phyloP scores from a whole-genome alignment of 1,140 invertebrate genomes.

The Ceratina japonica region DNA sequence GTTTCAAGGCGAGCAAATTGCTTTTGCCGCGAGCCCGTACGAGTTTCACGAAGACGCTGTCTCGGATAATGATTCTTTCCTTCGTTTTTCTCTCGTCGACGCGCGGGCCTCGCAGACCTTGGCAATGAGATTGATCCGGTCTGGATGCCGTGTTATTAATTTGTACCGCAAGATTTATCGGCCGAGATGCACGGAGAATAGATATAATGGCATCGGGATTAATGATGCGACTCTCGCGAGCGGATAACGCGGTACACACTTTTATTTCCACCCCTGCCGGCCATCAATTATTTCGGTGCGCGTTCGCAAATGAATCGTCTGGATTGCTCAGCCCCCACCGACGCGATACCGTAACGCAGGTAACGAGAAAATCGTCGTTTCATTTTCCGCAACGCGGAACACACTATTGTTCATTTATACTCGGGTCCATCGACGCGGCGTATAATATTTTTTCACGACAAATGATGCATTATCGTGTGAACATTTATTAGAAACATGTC shows the following conservation, averaged over 20 bases:
- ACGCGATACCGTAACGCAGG: background rate
- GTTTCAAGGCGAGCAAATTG: constrained; percentile 46
- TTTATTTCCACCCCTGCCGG: constrained; percentile 10
- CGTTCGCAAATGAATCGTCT: background rate
- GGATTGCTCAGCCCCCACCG: background rate
- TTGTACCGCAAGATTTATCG: constrained; percentile 49
- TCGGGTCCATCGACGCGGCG: too few relatives aligned
- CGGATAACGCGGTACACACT: constrained; percentile 35
- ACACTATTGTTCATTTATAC: too few relatives aligned
- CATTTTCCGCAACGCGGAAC: background rate
- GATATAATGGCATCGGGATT: constrained; percentile 40
- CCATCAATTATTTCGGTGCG: constrained; percentile 44
- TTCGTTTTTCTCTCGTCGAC: background rate
- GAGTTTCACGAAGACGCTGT: constrained; percentile 32
- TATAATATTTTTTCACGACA: too few relatives aligned
- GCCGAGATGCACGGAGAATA: background rate
- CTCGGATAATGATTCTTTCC: constrained; percentile 19
- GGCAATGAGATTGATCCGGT: constrained; percentile 52
- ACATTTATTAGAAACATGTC: too few relatives aligned
- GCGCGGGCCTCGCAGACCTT: constrained; percentile 32
- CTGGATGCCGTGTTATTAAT: constrained; percentile 44
- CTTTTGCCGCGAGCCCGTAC: constrained; percentile 18
- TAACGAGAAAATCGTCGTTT: background rate
- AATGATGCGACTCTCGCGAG: constrained; percentile 14
- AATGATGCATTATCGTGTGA: too few relatives aligned